These are phyloP conservation scores for Pseudococcus viburni DNA, from an alignment of 2,888 invertebrate genomes.

Conservation along the genomic window DNA sequence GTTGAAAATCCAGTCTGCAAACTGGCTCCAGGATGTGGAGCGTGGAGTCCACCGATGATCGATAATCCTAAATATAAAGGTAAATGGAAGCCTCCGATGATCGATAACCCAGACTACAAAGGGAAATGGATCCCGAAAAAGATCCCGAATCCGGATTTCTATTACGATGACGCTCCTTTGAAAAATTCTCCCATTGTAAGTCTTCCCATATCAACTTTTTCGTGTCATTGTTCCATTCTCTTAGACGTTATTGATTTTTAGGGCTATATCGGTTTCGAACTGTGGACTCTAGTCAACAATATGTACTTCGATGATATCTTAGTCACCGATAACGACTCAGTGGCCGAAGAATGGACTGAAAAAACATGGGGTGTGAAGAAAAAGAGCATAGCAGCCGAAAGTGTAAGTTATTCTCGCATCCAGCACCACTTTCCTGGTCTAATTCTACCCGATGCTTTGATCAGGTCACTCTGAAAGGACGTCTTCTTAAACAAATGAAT, in stretches of 20 bases:
- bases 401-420: conserved; percentile 74
- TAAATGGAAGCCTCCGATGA: conserved; percentile 90
- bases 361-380: conserved; percentile 89
- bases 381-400: conserved; percentile 83
- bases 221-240: conserved; percentile 31
- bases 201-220: conserved; percentile 68
- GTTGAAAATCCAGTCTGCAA: conserved; percentile 91
- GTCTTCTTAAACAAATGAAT: conserved; percentile 81
- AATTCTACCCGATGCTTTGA: conserved; percentile 34
- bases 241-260: conserved; percentile 70
- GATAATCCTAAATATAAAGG: conserved; percentile 95
- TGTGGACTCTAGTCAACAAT: conserved; percentile 98
- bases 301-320: conserved; percentile 97
- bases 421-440: background rate
- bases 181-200: conserved; percentile 91
- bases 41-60: conserved; percentile 87
- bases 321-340: conserved; percentile 84
- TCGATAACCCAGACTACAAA: conserved; percentile 93
- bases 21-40: conserved; percentile 89
- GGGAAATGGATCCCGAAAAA: conserved; percentile 94
- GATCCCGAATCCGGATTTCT: conserved; percentile 93
- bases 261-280: conserved; percentile 94
- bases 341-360: conserved; percentile 85
- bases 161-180: conserved; percentile 91
- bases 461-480: conserved; percentile 82